phyloP scores from a whole-genome alignment of 2,797 vertebrate genomes.

The Chiloscyllium punctatum region DNA sequence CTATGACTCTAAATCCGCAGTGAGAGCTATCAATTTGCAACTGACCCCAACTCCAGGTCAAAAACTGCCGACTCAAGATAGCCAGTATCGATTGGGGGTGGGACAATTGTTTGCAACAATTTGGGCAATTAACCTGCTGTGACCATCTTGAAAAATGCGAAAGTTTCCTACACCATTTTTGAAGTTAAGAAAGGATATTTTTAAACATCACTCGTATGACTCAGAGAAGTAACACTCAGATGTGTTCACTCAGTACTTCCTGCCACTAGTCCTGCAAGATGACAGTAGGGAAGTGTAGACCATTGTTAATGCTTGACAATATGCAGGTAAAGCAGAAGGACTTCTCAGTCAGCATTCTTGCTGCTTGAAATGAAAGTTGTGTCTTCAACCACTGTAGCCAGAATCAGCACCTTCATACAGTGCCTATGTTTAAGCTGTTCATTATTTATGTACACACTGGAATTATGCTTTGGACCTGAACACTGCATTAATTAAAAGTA shows the following conservation, averaged over 20 bases:
- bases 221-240: not conserved
- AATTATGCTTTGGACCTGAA: conserved; percentile 19
- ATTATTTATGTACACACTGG: not conserved
- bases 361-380: not conserved
- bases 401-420: conserved; percentile 23
- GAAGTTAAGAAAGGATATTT: not conserved
- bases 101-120: conserved; percentile 1
- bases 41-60: not conserved
- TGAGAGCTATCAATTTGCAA: too few relatives aligned
- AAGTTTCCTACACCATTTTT: not conserved
- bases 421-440: not conserved
- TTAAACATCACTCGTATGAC: not conserved
- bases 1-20: not conserved
- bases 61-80: not conserved
- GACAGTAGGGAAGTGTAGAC: not conserved
- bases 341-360: not conserved
- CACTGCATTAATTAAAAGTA: conserved; percentile 15
- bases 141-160: conserved; percentile 16
- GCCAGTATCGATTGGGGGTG: not conserved
- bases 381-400: not conserved
- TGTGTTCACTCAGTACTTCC: not conserved
- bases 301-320: not conserved
- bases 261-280: not conserved
- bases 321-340: not conserved
- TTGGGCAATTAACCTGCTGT: conserved; percentile 3